phyloP scores from a whole-genome alignment of 2,888 invertebrate species.

The Phortica okadai region DNA sequence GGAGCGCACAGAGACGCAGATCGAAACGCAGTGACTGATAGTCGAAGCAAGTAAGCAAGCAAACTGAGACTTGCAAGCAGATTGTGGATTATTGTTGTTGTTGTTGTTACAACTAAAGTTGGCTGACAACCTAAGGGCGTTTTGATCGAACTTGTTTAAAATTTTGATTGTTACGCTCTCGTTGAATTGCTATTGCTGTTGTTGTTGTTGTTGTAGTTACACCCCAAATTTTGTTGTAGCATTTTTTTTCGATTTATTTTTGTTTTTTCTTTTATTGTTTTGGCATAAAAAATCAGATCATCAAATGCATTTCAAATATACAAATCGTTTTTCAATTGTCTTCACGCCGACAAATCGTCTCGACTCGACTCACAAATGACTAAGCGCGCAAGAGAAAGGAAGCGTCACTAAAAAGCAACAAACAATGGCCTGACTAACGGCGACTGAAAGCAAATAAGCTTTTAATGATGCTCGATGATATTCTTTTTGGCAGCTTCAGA shows the following conservation, averaged over 20 bases:
- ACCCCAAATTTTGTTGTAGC: conserved; percentile 23
- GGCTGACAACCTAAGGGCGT: conserved; percentile 54
- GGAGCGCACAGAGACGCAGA: conserved; percentile 14
- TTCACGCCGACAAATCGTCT: neutral
- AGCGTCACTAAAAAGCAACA: neutral
- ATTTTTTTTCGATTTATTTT: neutral
- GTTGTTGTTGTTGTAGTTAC: conserved; percentile 48
- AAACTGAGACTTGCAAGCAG: neutral
- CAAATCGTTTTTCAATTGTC: conserved; percentile 68
- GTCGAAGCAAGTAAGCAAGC: conserved; percentile 2
- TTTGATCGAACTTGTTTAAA: conserved; percentile 73
- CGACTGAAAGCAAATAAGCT: neutral
- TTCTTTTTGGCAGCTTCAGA: conserved; percentile 15
- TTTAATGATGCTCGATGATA: conserved; percentile 10
- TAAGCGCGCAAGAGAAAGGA: neutral
- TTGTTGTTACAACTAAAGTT: conserved; percentile 14
- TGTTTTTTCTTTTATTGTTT: neutral
- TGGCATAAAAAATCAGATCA: conserved; percentile 31
- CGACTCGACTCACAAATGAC: neutral
- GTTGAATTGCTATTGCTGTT: conserved; percentile 22
- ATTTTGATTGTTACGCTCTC: conserved; percentile 67
- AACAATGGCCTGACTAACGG: neutral
- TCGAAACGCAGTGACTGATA: conserved; percentile 46
- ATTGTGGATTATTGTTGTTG: conserved; percentile 17
- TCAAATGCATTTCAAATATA: conserved; percentile 39